Evolutionary conservation across 2,113 vertebrate species (phyloP), one percentile per base, ranked within the genome.

Genomic region (Ciconia maguari): DNA sequence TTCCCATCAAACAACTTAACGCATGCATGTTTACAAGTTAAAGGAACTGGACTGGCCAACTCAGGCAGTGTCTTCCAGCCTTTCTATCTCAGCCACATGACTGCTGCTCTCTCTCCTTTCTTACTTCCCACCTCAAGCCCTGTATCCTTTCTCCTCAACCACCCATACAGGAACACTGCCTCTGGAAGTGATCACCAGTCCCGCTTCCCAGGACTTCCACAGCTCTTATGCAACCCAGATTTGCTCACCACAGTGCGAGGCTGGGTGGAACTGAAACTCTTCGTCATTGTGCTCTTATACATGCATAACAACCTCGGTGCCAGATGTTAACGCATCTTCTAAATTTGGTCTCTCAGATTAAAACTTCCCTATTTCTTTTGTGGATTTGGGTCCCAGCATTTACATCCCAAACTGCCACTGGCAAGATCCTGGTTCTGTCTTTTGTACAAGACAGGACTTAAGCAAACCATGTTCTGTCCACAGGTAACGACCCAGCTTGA

Each of bases 201-300:
- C 26, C 2, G 1, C 27, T 81, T 62, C 27, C 36, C 60, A 89
- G 26, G 48, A 58, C 46, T 74, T 58, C 38, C n/a, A 49, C 10
- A 70, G 64, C 7, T 29, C 58, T 74, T 54, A 13, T 10, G 16
- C 54, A 86, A 36, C 7, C 9, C 69, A 64, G 25, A 38, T 79
- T 78, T 49, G 32, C 48, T 75, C 38, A 55, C 11, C 42, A 51
- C 15, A 11, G 42, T 46, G 38, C 1, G 13, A 84, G 51, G 25
- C 69, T 74, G 66, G 25, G 79, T 69, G 83, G 80, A 96, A 95
- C 68, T 84, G 89, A 94, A 94, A 89, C 60, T 88, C 81, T 41
- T 24, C 1, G 8, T 52, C 76, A 89, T 46, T 3, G 0, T 1
- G 3, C 10, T 36, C 36, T 61, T 42, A 36, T 0, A 49, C 6